Evolutionary conservation across 2,888 invertebrate genomes (phyloP).

Genomic region (Danaus chrysippus): DNA sequence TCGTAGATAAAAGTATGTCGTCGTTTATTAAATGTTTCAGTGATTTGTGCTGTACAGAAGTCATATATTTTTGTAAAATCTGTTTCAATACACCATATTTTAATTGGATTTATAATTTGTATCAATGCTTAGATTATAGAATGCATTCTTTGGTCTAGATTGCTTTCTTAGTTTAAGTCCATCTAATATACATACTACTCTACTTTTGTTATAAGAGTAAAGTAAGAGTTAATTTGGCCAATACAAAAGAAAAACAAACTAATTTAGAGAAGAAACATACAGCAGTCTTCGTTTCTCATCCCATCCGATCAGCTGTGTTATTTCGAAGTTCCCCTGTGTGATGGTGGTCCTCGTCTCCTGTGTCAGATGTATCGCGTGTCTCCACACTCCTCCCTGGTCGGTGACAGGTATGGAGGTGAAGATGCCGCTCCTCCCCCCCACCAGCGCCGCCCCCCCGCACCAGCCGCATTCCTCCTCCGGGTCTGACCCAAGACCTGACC

Average conservation of each 20-base stretch:
- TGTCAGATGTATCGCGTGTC: conserved; percentile 56
- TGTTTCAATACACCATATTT: too few species aligned
- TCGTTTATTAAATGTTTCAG: too few species aligned
- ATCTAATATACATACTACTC: too few species aligned
- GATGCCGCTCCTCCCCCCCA: conserved; percentile 49
- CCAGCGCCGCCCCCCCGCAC: conserved; percentile 67
- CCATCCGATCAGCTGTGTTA: conserved; percentile 87
- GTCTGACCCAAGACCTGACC: conserved; percentile 72
- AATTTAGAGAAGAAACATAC: conserved; percentile 61
- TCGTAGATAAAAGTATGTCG: too few species aligned
- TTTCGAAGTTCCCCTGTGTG: conserved; percentile 87
- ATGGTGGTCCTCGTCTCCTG: conserved; percentile 62
- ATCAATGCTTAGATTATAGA: too few species aligned
- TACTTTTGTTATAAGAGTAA: too few species aligned
- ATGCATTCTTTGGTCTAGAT: too few species aligned
- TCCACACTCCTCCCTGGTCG: conserved; percentile 74
- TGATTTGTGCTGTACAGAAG: too few species aligned
- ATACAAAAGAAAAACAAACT: neutral
- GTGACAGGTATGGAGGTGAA: conserved; percentile 75
- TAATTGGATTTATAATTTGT: too few species aligned
- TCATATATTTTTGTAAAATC: too few species aligned
- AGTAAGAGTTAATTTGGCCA: too few species aligned
- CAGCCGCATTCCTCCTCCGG: conserved; percentile 68
- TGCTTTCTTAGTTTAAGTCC: too few species aligned
- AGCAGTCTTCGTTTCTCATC: conserved; percentile 84